These are phyloP conservation scores for Sarcophaga carnaria DNA, from an alignment of 2,888 invertebrate genomes.

Conservation along the genomic window DNA sequence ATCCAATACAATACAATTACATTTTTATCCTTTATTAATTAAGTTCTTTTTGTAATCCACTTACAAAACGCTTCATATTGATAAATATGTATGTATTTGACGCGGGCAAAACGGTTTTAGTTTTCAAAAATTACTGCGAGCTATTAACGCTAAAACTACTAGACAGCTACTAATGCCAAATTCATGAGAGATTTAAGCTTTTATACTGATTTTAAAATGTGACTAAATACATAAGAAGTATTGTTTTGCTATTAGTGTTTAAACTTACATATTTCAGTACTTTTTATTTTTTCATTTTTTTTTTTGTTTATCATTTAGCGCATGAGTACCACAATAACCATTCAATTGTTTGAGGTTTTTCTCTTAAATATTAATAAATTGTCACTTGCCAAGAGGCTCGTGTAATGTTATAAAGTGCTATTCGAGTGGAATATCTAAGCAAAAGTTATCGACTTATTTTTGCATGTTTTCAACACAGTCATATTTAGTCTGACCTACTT, in stretches of 20 bases:
- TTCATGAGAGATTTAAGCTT: conserved; percentile 63
- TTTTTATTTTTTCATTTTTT: conserved; percentile 1
- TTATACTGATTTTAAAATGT: conserved; percentile 60
- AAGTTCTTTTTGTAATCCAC: conserved; percentile 59
- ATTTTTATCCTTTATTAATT: neutral
- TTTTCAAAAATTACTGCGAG: conserved; percentile 3
- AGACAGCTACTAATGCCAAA: conserved; percentile 64
- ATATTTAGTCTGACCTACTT: no score
- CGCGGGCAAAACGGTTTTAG: conserved; percentile 19
- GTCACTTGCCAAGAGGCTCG: no score
- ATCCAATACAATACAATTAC: conserved; percentile 1
- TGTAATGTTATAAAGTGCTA: no score
- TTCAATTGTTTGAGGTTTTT: conserved; percentile 9
- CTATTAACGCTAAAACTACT: conserved; percentile 63
- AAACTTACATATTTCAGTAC: neutral
- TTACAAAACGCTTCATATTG: conserved; percentile 79
- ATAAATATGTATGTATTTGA: conserved; percentile 23
- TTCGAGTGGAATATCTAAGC: no score
- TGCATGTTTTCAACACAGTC: no score
- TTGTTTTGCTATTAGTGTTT: conserved; percentile 41
- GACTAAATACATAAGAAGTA: conserved; percentile 52
- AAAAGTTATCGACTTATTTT: no score
- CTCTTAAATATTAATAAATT: no score
- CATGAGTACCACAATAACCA: conserved; percentile 51
- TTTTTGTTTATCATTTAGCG: conserved; percentile 51